Percentiles rank a stretch among this genome's conserved stretches.
Conservation (phyloP, 2,888 invertebrate species). For the Tetropium fuscum region DNA sequence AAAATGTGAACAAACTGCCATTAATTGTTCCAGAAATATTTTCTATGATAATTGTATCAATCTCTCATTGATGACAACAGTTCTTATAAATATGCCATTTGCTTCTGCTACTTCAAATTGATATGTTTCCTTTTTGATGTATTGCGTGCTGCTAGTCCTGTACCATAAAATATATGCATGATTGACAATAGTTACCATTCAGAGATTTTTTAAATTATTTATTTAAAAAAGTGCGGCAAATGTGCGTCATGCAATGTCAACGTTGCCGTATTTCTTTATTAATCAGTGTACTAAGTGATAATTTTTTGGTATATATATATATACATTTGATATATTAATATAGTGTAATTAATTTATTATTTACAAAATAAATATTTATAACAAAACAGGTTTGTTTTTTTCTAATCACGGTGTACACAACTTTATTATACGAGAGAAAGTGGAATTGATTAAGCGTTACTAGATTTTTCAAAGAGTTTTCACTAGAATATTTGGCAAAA, state of each 20-base stretch:
- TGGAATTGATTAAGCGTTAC: too few relatives aligned
- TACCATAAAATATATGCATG: conserved; percentile 47
- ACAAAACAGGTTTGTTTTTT: conserved; percentile 28
- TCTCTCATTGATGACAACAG: background rate
- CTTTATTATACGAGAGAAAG: too few relatives aligned
- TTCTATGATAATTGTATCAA: background rate
- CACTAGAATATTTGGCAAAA: too few relatives aligned
- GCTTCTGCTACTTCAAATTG: background rate
- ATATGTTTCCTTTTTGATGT: conserved; percentile 16
- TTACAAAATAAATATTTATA: conserved; percentile 50
- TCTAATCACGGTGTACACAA: background rate
- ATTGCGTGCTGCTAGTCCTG: conserved; percentile 35
- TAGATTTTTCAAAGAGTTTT: too few relatives aligned
- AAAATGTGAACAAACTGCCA: background rate
- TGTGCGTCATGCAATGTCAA: conserved; percentile 32
- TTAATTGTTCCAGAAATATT: too few relatives aligned
- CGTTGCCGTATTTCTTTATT: conserved; percentile 44
- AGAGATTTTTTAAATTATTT: conserved; percentile 39
- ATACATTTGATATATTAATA: conserved; percentile 50
- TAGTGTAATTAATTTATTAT: conserved; percentile 50
- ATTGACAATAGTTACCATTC: conserved; percentile 55
- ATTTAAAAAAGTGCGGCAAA: conserved; percentile 31
- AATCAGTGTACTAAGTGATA: conserved; percentile 49
- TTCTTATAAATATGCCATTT: conserved; percentile 23
- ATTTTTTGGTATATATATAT: conserved; percentile 53